A percentile compares a stretch with the other conserved stretches of the same genome.
Conservation (phyloP, 1,140 invertebrate species). For the Eubasilissa regina region DNA sequence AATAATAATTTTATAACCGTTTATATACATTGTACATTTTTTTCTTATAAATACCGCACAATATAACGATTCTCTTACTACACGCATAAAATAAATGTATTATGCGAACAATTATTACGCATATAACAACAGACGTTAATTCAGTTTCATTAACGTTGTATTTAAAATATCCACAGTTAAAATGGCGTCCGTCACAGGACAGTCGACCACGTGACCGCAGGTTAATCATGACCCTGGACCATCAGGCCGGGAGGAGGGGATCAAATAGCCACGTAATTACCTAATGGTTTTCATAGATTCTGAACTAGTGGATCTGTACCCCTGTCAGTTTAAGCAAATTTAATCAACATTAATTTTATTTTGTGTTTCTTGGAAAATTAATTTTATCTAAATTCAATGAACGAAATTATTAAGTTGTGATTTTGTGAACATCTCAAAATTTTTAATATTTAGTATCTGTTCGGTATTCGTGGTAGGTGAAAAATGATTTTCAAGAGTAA, state of each 20-base stretch:
- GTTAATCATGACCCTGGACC: constrained; percentile 57
- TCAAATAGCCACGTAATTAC: constrained; percentile 59
- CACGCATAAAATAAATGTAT: background rate
- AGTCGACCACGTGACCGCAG: constrained; percentile 56
- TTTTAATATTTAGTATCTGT: background rate
- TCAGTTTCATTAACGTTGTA: constrained; percentile 32
- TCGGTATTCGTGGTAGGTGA: no score
- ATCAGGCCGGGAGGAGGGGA: background rate
- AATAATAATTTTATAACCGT: no score
- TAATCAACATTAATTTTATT: no score
- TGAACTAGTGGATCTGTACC: constrained; percentile 2
- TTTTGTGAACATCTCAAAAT: no score
- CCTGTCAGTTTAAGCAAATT: no score
- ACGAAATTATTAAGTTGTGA: no score
- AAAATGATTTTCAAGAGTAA: no score
- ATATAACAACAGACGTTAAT: background rate
- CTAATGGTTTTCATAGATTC: constrained; percentile 51
- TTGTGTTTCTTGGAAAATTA: no score
- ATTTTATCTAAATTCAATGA: no score
- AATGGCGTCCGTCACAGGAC: constrained; percentile 55
- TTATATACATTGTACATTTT: no score
- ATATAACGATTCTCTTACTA: no score
- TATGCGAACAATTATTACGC: background rate
- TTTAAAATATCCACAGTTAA: constrained; percentile 52
- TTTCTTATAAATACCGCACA: no score